phyloP scores from a whole-genome alignment of 2,113 vertebrate genomes.

The Apaloderma vittatum region DNA sequence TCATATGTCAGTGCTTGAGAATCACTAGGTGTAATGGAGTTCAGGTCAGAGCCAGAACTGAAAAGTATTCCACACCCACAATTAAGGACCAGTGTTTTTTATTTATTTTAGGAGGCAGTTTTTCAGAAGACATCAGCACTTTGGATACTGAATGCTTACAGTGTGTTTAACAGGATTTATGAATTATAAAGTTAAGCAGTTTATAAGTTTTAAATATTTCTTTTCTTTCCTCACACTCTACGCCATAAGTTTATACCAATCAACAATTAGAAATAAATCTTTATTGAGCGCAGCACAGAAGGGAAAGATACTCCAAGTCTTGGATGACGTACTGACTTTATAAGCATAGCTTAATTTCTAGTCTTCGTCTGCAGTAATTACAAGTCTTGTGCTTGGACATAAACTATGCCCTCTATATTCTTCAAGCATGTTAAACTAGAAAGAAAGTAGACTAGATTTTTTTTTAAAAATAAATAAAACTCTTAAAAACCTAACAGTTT shows the following conservation, averaged over 20 bases:
- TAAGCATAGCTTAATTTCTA: background rate
- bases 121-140: slow-evolving; percentile 21
- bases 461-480: background rate
- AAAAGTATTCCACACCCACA: slow-evolving; percentile 33
- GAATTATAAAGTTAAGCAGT: background rate
- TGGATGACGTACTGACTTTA: background rate
- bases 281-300: background rate
- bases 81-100: background rate
- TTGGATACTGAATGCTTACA: background rate
- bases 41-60: slow-evolving; percentile 39
- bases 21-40: slow-evolving; percentile 40
- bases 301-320: background rate
- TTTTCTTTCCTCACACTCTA: background rate
- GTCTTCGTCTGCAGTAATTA: background rate
- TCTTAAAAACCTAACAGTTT: background rate
- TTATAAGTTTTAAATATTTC: background rate
- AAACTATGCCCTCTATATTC: background rate
- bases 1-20: slow-evolving; percentile 1
- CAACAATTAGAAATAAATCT: background rate
- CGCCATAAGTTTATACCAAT: background rate
- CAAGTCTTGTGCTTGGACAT: background rate
- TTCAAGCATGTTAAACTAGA: background rate
- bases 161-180: background rate
- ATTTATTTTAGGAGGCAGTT: background rate
- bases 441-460: background rate